Base-by-base conservation (phyloP, 1,140 invertebrate genomes). In the Alviniconcha marisindica region DNA sequence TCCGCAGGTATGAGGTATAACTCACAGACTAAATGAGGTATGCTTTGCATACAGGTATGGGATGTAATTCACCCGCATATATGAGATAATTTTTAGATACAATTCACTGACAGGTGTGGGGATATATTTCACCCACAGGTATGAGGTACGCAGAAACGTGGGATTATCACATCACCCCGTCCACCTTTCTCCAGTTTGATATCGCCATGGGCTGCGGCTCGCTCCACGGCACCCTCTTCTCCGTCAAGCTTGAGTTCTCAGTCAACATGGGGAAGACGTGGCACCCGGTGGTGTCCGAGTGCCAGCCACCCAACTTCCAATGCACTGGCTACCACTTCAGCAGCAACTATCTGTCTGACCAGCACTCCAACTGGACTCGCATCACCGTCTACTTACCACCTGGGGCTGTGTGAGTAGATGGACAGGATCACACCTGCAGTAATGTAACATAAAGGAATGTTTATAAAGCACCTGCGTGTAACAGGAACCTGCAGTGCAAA, bases 121-220 rank as follows among this genome's bases (percentile, higher is more conserved):
- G n/a, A n/a, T n/a, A n/a, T n/a, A n/a, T n/a, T 33, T 78, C 28
- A 63, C 60, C 83, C 79, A 18, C 79, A 90, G 90, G 83, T 42
- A 73, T 86, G 33, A 84, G 91, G 71, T 93, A 91, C 86, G 93
- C 93, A 31, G 93, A 94, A 84, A 94, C 93, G 0, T 94, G 93
- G 92, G 94, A 94, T 82, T 93, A 92, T 77, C 87, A 92, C 56
- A 90, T 93, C 28, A 91, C 89, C 24, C 90, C 91, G 10, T 91
- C 93, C 14, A 92, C 92, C 14, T 93, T 94, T 77, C 86, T 94
- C 0, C 93, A 94, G 86, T 94, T 94, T 89, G 93, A 94, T 84
- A 90, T 94, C 14, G 91, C 91, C 42, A 90, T 94, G 88, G 91
- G 90, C 0, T 94, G 93, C 84, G 89, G 91, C 21, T 90, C 91